Evolutionary conservation across 2,888 invertebrate genomes (phyloP).

Genomic region (Orchesella flavescens): DNA sequence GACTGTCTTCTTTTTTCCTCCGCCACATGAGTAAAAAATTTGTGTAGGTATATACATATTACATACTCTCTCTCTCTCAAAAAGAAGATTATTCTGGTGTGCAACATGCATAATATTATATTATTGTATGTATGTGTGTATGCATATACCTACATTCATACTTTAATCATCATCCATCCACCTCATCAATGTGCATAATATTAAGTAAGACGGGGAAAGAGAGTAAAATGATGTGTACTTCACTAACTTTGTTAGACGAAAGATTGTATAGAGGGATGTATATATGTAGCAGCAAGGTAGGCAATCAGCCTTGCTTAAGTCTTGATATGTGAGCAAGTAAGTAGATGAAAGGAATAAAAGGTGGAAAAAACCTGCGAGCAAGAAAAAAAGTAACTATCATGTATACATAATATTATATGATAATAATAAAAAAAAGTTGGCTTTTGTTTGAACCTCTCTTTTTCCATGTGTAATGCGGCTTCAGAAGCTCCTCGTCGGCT

Average conservation of each 20-base stretch:
- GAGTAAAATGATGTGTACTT: conserved; percentile 2
- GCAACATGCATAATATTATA: neutral
- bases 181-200: conserved; percentile 18
- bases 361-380: conserved; percentile 15
- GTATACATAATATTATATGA: conserved; percentile 55
- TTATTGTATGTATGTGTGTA: neutral
- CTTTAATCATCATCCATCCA: conserved; percentile 32
- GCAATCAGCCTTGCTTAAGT: conserved; percentile 44
- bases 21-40: conserved; percentile 51
- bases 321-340: conserved; percentile 59
- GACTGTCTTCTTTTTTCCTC: conserved; percentile 57
- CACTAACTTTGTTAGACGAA: neutral
- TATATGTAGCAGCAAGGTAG: neutral
- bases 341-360: conserved; percentile 46
- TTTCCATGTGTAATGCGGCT: conserved; percentile 72
- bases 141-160: conserved; percentile 10
- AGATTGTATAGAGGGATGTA: neutral
- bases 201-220: conserved; percentile 5
- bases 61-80: too few relatives aligned
- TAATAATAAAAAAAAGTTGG: conserved; percentile 68
- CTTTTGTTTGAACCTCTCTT: conserved; percentile 69
- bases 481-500: conserved; percentile 73
- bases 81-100: neutral
- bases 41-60: too few relatives aligned
- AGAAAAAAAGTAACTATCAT: conserved; percentile 41